phyloP scores from a whole-genome alignment of 2,797 vertebrate species.

The Melanogrammus aeglefinus region DNA sequence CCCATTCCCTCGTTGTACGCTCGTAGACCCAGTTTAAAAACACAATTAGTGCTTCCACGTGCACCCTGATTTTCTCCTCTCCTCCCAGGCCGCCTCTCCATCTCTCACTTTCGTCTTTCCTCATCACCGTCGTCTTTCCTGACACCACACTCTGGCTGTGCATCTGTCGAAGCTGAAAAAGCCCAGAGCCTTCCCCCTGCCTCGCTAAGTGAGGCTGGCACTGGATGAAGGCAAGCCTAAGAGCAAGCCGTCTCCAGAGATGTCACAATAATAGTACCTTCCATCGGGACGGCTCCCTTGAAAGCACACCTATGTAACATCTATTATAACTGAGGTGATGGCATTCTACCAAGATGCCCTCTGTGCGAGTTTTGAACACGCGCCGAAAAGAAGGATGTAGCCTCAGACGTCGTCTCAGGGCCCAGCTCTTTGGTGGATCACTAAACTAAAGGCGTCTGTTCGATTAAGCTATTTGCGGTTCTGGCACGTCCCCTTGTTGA shows the following conservation, averaged over 20 bases:
- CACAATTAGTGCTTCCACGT: conserved; percentile 70
- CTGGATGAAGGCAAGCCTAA: conserved; percentile 41
- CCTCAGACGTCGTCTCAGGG: not conserved
- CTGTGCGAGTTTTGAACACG: not conserved
- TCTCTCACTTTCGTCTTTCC: not conserved
- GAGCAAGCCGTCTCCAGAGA: conserved; percentile 66
- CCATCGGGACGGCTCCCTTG: conserved; percentile 65
- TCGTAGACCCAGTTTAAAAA: conserved; percentile 78
- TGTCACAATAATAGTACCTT: conserved; percentile 73
- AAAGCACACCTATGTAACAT: conserved; percentile 68
- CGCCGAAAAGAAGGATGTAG: conserved; percentile 32
- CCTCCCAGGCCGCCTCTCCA: conserved; percentile 38
- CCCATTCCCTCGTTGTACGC: conserved; percentile 67
- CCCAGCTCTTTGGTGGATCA: not conserved
- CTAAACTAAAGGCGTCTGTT: not conserved
- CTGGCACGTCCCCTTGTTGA: not conserved
- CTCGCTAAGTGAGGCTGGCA: conserved; percentile 61
- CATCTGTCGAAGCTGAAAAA: conserved; percentile 45
- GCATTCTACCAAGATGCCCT: conserved; percentile 49
- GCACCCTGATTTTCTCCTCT: conserved; percentile 34
- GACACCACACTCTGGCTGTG: not conserved
- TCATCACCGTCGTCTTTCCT: not conserved
- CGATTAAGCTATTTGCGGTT: too few relatives aligned
- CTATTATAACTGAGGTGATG: conserved; percentile 69
- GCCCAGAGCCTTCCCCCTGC: conserved; percentile 36